Conservation (phyloP, 2,113 vertebrate genomes). For the Bufo bufo region DNA sequence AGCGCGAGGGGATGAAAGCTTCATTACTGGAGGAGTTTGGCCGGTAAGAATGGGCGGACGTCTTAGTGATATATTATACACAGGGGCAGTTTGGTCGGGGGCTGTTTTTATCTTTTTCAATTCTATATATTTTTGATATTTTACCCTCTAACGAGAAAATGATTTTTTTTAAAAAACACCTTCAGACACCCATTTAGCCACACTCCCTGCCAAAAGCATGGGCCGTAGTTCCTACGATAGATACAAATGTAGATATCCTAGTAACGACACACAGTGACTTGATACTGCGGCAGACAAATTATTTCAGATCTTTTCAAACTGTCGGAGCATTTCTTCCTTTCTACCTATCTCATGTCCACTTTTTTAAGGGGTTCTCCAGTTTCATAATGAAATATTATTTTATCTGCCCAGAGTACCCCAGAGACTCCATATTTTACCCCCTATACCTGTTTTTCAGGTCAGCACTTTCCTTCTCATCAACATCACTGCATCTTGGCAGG, state of each 20-base stretch:
- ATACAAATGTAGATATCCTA: not conserved
- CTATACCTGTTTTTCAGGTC: too few relatives aligned
- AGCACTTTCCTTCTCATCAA: too few relatives aligned
- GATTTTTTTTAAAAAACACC: too few relatives aligned
- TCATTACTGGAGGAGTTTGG: not conserved
- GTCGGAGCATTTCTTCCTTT: too few relatives aligned
- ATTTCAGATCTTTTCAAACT: too few relatives aligned
- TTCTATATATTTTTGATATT: not conserved
- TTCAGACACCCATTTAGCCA: not conserved
- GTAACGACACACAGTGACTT: not conserved
- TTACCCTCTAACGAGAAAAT: not conserved
- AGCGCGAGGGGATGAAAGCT: constrained; percentile 2
- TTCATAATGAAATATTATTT: too few relatives aligned
- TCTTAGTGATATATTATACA: not conserved
- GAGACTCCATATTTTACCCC: too few relatives aligned
- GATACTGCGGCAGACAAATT: not conserved
- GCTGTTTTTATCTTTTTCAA: not conserved
- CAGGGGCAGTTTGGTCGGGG: not conserved
- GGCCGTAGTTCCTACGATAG: not conserved
- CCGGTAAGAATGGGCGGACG: not conserved
- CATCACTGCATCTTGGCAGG: too few relatives aligned
- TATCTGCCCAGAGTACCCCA: too few relatives aligned
- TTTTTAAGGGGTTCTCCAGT: too few relatives aligned
- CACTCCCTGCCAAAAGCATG: not conserved
- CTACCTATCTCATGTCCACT: too few relatives aligned